Percentiles rank a stretch among this genome's conserved stretches.
Conservation (phyloP, 2,797 vertebrate genomes). For the Ficedula albicollis region DNA sequence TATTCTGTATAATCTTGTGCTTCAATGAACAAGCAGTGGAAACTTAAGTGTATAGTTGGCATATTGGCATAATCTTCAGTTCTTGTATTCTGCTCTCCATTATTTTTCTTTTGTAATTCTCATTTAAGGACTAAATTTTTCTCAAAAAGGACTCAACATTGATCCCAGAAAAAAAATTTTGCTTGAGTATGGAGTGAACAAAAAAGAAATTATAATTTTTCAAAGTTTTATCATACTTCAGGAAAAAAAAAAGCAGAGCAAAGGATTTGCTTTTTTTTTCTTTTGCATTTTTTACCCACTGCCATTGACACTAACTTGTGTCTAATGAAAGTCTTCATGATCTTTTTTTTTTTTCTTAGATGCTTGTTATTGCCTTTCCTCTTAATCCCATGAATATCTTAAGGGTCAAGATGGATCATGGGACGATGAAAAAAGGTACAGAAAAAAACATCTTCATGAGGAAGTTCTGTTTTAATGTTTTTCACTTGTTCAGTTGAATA, state of each 20-base stretch:
- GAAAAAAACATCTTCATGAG: neutral
- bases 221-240: neutral
- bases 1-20: slow-evolving; percentile 40
- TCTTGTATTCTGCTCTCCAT: neutral
- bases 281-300: neutral
- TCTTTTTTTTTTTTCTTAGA: neutral
- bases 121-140: neutral
- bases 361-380: neutral
- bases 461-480: neutral
- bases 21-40: neutral
- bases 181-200: neutral
- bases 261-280: neutral
- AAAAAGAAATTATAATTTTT: neutral
- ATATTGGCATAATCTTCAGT: neutral
- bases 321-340: neutral
- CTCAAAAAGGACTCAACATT: neutral
- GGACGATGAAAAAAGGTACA: neutral
- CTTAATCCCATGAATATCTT: neutral
- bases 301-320: neutral
- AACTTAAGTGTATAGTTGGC: neutral
- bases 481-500: neutral
- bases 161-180: neutral
- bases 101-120: neutral
- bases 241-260: neutral
- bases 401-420: neutral